These are phyloP conservation scores for Halocynthia roretzi DNA, from an alignment of 23 tunicate genomes.

Conservation along the genomic window DNA sequence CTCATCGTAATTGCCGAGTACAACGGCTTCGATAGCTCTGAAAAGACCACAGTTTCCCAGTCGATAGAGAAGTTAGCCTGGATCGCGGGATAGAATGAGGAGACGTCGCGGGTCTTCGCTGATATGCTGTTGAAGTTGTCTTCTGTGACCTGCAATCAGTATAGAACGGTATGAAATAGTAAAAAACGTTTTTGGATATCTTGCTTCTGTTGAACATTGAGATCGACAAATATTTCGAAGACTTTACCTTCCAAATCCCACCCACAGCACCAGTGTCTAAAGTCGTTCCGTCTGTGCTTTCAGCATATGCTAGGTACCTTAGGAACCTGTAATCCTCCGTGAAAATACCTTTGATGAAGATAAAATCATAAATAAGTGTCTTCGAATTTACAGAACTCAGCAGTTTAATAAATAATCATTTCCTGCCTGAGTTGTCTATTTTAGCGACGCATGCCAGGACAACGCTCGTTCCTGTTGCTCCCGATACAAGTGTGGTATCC, in stretches of 20 bases:
- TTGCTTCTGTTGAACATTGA: too few relatives aligned
- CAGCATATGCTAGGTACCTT: constrained; percentile 50
- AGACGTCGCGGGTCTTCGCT: constrained; percentile 14
- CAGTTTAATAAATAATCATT: neutral
- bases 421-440: constrained; percentile 40
- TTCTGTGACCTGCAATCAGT: constrained; percentile 4
- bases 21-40: constrained; percentile 44
- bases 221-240: too few relatives aligned
- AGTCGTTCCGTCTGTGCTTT: constrained; percentile 30
- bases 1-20: constrained; percentile 68
- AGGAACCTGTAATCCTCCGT: constrained; percentile 30
- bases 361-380: too few relatives aligned
- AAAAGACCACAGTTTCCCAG: constrained; percentile 37
- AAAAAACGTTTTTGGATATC: too few relatives aligned
- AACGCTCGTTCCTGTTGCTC: constrained; percentile 34
- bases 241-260: constrained; percentile 62
- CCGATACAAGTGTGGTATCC: constrained; percentile 32
- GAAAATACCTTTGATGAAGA: constrained; percentile 35
- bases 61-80: constrained; percentile 27
- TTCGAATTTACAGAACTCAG: neutral
- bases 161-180: too few relatives aligned
- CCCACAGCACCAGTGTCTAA: constrained; percentile 13
- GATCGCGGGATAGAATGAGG: constrained; percentile 34
- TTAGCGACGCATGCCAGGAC: constrained; percentile 42
- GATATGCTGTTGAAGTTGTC: neutral